Base-by-base conservation (phyloP, 2,113 vertebrate genomes). In the Gasterosteus aculeatus region DNA sequence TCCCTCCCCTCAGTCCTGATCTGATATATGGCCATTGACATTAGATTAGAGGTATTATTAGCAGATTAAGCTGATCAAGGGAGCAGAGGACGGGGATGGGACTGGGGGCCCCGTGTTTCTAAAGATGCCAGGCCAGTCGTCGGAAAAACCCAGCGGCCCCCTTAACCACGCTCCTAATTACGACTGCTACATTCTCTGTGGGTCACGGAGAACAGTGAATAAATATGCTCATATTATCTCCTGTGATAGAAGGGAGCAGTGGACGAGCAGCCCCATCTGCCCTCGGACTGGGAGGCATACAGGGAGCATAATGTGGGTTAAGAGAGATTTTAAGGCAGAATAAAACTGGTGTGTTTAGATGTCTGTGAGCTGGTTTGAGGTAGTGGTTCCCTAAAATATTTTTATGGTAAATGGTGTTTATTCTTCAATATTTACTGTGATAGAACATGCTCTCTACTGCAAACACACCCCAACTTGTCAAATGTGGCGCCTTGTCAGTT, bases 171-270 rank as follows among this genome's bases (percentile, higher is more conserved):
- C 70, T 91, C 94, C 95, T 95, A 96, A 94, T 97, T 96, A 96
- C 92, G 75, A 90, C 91, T 89, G 90, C 92, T 87, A 81, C 59
- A 38, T 69, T 87, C 91, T 86, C 88, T 10, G 33, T 69, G 33
- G 94, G 94, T 95, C 93, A 93, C 75, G 74, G 93, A 95, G 95
- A 92, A 95, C 94, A 93, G 93, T 88, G 94, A 95, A 96, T 96
- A 96, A 96, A 96, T 95, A 95, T 95, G 96, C 94, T 92, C 93
- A 95, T 95, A 96, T 95, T 93, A 94, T 93, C 93, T 89, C 61
- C 57, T 16, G 90, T 93, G 93, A 95, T 94, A 93, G 84, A 87
- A 87, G 67, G 38, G 75, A 83, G 78, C 77, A 19, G 78, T 67
- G 84, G 82, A 79, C 69, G 69, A 79, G 80, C 49, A 31, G 56